These are phyloP conservation scores for Pentalonia nigronervosa DNA, from an alignment of 1,140 invertebrate genomes.

Conservation along the genomic window DNA sequence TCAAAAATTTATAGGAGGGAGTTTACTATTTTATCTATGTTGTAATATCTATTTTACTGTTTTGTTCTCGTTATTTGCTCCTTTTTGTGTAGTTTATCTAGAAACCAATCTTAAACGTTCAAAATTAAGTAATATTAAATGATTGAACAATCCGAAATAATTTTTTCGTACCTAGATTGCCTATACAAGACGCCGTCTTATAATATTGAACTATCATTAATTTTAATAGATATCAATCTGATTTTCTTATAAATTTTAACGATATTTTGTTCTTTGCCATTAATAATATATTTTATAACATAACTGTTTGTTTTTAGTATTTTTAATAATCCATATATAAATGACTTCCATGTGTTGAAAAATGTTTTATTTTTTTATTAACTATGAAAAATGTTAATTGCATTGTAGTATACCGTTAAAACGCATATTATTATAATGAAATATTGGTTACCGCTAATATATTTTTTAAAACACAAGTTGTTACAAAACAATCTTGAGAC, in stretches of 20 bases:
- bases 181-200: background rate
- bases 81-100: background rate
- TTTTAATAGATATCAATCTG: no score
- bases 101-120: background rate
- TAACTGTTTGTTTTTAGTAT: background rate
- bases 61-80: background rate
- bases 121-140: background rate
- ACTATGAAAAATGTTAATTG: background rate
- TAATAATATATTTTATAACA: background rate
- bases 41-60: background rate
- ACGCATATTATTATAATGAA: background rate
- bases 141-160: background rate
- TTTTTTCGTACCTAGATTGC: background rate
- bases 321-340: background rate
- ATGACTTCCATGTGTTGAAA: background rate
- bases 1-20: background rate
- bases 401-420: background rate
- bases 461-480: background rate
- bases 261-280: background rate
- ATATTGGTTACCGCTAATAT: background rate
- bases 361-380: background rate
- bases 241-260: background rate
- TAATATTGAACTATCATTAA: background rate
- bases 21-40: background rate
- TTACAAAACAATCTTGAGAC: background rate